Percentiles rank a stretch among this genome's conserved stretches.
Conservation (phyloP, 2,888 invertebrate species). For the Gastrophysa polygoni region DNA sequence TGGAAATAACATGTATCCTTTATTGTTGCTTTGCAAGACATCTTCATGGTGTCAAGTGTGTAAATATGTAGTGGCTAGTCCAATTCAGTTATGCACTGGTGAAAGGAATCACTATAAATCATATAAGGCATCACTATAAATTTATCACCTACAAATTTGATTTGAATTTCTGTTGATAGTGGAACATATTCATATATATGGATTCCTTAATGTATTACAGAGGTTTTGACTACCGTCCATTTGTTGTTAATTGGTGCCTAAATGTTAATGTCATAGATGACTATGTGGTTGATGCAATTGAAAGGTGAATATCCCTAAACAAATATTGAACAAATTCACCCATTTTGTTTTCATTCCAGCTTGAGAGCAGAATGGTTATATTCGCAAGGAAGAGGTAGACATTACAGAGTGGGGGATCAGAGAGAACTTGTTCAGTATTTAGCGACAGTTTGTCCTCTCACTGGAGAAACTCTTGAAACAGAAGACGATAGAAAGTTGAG, state of each 20-base stretch:
- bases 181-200: too few species aligned
- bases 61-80: too few species aligned
- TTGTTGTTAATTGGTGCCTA: slow-evolving; percentile 92
- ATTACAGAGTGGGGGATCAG: slow-evolving; percentile 87
- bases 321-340: background rate
- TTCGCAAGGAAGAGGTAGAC: slow-evolving; percentile 90
- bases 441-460: slow-evolving; percentile 80
- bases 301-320: slow-evolving; percentile 68
- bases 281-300: slow-evolving; percentile 86
- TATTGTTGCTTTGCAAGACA: slow-evolving; percentile 13
- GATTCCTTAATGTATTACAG: slow-evolving; percentile 59
- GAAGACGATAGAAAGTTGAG: slow-evolving; percentile 87
- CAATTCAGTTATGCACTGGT: background rate
- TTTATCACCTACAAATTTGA: too few species aligned
- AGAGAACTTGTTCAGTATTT: slow-evolving; percentile 81
- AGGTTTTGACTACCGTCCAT: slow-evolving; percentile 91
- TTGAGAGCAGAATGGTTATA: slow-evolving; percentile 95
- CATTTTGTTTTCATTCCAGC: slow-evolving; percentile 65
- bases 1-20: slow-evolving; percentile 81
- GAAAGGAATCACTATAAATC: too few species aligned
- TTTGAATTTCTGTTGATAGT: too few species aligned
- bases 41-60: too few species aligned
- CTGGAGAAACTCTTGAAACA: slow-evolving; percentile 80
- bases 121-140: too few species aligned
- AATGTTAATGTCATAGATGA: slow-evolving; percentile 87